Evolutionary conservation across 1,140 invertebrate genomes (phyloP).

Genomic region (Neodiprion lecontei): DNA sequence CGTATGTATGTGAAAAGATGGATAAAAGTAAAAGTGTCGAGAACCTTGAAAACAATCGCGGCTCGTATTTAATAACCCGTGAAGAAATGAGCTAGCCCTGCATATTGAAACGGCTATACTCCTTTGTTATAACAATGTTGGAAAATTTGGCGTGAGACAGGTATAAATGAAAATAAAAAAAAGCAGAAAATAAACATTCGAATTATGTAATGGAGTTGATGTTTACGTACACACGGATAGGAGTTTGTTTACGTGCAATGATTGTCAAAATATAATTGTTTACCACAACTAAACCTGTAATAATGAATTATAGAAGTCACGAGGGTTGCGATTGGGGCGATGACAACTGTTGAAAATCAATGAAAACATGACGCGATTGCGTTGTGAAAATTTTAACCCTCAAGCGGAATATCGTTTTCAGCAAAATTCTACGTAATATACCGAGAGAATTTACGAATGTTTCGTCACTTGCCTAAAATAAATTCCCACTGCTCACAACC

Average conservation of each 20-base stretch:
- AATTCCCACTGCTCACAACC: slow-evolving; percentile 98
- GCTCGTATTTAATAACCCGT: not conserved
- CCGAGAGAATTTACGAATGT: slow-evolving; percentile 29
- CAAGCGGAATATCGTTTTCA: slow-evolving; percentile 16
- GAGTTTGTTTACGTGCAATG: slow-evolving; percentile 1
- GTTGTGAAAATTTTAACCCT: not conserved
- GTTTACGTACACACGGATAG: not conserved
- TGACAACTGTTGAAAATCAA: not conserved
- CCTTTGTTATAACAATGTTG: not conserved
- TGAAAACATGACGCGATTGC: not conserved
- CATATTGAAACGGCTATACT: not conserved
- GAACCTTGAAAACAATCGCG: not conserved
- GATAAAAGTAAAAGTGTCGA: not conserved
- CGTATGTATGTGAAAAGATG: not conserved
- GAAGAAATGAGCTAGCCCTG: not conserved
- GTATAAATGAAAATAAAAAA: not conserved
- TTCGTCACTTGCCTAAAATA: slow-evolving; percentile 83
- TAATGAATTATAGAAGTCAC: not conserved
- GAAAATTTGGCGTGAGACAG: not conserved
- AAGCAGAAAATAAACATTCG: not conserved
- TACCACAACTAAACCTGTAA: not conserved
- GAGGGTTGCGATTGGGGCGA: not conserved
- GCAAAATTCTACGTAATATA: slow-evolving; percentile 38
- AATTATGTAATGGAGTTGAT: not conserved
- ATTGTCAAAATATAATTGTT: slow-evolving; percentile 4